Conservation (phyloP, 2,888 invertebrate genomes). For the Ectemnius continuus region DNA sequence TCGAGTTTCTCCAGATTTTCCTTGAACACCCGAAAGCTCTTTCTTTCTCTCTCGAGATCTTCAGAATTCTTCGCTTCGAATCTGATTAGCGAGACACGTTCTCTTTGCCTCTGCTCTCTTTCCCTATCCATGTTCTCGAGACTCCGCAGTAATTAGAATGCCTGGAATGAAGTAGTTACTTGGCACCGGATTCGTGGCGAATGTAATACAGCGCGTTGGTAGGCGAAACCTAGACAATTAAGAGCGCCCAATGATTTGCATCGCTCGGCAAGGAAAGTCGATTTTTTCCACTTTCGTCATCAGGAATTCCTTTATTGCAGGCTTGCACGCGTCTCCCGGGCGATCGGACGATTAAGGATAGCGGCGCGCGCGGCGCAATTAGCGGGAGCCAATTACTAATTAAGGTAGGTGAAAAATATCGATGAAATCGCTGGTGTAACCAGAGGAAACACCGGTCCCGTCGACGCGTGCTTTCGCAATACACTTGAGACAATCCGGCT, state of each 20-base stretch:
- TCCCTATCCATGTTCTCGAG: neutral
- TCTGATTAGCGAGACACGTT: neutral
- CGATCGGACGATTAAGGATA: conserved; percentile 6
- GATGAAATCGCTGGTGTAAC: neutral
- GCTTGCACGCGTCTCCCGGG: no score
- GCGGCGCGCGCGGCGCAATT: neutral
- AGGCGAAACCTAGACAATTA: conserved; percentile 9
- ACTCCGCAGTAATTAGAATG: neutral
- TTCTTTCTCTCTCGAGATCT: neutral
- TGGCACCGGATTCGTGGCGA: conserved; percentile 19
- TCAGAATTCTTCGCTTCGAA: neutral
- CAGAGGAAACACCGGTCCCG: neutral
- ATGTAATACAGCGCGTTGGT: neutral
- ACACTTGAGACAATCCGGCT: neutral
- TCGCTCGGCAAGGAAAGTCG: conserved; percentile 1
- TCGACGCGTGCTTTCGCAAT: neutral
- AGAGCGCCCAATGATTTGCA: conserved; percentile 2
- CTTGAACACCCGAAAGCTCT: neutral
- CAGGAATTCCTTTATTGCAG: neutral
- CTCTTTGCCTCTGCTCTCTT: neutral
- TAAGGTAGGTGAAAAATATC: neutral
- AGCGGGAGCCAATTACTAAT: neutral
- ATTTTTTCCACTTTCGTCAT: conserved; percentile 14
- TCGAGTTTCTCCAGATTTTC: neutral
- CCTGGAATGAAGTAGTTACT: conserved; percentile 32